Conservation (phyloP, 2,113 vertebrate species). For the Podilymbus podiceps region DNA sequence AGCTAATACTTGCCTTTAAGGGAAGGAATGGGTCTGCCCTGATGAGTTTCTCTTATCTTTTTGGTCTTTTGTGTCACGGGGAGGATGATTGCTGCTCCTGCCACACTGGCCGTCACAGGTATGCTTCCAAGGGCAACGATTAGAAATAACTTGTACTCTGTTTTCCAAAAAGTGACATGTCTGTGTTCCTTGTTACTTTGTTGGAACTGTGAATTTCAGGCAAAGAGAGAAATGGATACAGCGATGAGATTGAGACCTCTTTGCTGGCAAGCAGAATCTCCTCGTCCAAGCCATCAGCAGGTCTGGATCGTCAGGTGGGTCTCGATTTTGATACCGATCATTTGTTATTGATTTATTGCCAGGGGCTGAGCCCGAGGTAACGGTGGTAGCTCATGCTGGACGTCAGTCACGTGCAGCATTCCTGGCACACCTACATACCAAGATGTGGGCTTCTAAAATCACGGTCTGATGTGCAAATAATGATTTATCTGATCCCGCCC, state of each 20-base stretch:
- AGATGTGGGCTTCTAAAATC: background rate
- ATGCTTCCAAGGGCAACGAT: background rate
- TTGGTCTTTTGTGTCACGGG: background rate
- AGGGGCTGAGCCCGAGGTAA: background rate
- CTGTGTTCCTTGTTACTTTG: background rate
- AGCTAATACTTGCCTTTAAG: background rate
- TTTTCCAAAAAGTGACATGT: background rate
- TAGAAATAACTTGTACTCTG: background rate
- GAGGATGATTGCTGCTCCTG: background rate
- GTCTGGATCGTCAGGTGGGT: background rate
- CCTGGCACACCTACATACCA: background rate
- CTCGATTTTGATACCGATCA: rapidly evolving
- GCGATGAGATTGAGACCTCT: background rate
- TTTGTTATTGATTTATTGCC: background rate
- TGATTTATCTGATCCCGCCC: background rate
- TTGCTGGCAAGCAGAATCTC: background rate
- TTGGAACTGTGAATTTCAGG: background rate
- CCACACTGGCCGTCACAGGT: background rate
- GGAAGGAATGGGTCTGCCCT: background rate
- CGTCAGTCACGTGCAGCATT: background rate
- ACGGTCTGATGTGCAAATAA: background rate
- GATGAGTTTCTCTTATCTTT: background rate
- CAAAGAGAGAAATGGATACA: background rate
- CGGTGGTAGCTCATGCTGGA: background rate
- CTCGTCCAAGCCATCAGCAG: background rate